Conservation (phyloP, 2,113 vertebrate genomes). For the Cochlearius cochlearius region DNA sequence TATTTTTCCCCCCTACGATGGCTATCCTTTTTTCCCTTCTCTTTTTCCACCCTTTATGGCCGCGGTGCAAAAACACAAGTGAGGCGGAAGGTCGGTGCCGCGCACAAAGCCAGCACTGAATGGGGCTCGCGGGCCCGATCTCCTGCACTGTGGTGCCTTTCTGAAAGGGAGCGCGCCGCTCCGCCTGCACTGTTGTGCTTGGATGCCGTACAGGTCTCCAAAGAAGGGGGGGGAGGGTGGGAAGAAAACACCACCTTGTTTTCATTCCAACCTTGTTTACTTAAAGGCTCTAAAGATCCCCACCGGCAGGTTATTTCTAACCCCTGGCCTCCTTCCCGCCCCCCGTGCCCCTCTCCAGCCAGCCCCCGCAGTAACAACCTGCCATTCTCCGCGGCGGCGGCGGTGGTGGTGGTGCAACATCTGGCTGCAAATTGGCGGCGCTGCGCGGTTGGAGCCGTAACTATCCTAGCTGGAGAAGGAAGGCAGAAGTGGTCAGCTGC, state of each 20-base stretch:
- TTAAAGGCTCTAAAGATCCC: slow-evolving; percentile 73
- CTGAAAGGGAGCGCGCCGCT: slow-evolving; percentile 57
- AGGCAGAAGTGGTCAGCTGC: background rate
- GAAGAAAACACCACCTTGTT: slow-evolving; percentile 23
- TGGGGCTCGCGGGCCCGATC: background rate
- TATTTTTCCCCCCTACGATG: background rate
- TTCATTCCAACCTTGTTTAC: slow-evolving; percentile 76
- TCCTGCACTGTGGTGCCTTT: slow-evolving; percentile 71
- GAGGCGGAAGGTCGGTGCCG: background rate
- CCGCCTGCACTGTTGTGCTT: slow-evolving; percentile 75
- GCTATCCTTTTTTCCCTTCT: background rate
- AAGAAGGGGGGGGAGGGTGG: background rate
- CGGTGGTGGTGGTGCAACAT: background rate
- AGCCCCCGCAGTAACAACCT: slow-evolving; percentile 45
- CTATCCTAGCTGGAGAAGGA: background rate
- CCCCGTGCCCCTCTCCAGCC: background rate
- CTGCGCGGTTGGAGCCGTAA: background rate
- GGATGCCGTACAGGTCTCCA: slow-evolving; percentile 71
- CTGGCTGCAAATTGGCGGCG: background rate
- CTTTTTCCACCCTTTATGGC: background rate
- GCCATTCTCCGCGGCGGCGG: background rate
- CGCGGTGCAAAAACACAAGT: slow-evolving; percentile 52
- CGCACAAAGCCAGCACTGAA: slow-evolving; percentile 71
- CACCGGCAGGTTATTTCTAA: slow-evolving; percentile 70
- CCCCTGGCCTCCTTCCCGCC: slow-evolving; percentile 22